Evolutionary conservation across 2,797 vertebrate genomes (phyloP).

Genomic region (Cossypha dichroa): DNA sequence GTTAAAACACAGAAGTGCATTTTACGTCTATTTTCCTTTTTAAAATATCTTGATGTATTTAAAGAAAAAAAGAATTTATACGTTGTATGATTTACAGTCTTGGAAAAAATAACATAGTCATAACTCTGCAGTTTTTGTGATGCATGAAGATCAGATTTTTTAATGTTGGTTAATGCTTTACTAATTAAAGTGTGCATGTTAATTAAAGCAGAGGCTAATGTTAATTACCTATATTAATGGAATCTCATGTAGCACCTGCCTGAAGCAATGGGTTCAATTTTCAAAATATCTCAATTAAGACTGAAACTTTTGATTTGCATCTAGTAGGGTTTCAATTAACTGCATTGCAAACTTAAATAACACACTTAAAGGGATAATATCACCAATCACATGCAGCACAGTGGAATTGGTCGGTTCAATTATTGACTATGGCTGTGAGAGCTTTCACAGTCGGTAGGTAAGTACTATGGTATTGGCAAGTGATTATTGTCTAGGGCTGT

Average conservation of each 20-base stretch:
- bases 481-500: slow-evolving; percentile 45
- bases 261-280: slow-evolving; percentile 90
- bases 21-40: not conserved
- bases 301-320: slow-evolving; percentile 86
- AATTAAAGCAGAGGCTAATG: slow-evolving; percentile 98
- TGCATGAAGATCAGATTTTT: slow-evolving; percentile 91
- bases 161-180: slow-evolving; percentile 94
- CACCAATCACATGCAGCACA: slow-evolving; percentile 76
- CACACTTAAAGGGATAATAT: slow-evolving; percentile 81
- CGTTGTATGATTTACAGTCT: slow-evolving; percentile 76
- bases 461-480: slow-evolving; percentile 44
- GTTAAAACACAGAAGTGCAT: not conserved
- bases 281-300: slow-evolving; percentile 94
- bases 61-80: slow-evolving; percentile 53
- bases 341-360: slow-evolving; percentile 83
- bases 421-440: slow-evolving; percentile 56
- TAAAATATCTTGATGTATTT: slow-evolving; percentile 45
- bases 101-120: slow-evolving; percentile 80
- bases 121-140: slow-evolving; percentile 82
- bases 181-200: slow-evolving; percentile 98
- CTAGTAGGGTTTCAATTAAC: slow-evolving; percentile 85
- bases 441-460: slow-evolving; percentile 61
- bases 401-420: slow-evolving; percentile 67
- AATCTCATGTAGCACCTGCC: slow-evolving; percentile 96
- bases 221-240: slow-evolving; percentile 99